Base-by-base conservation (phyloP, 2,888 invertebrate species). In the Xestia ashworthii region DNA sequence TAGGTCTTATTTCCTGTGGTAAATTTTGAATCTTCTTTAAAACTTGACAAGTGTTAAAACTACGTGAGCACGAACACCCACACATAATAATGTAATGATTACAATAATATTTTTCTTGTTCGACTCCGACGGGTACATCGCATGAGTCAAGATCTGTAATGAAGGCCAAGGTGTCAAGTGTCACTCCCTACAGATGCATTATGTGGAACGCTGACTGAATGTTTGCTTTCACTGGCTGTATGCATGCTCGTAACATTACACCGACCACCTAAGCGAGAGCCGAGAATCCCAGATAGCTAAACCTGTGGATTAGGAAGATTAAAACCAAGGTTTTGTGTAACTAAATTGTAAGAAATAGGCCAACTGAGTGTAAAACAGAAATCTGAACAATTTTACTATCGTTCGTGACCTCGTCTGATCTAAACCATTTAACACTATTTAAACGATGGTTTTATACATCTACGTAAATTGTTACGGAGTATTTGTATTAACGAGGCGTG, bases 151-250 rank as follows among this genome's bases (percentile, higher is more conserved):
- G 88, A 84, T 88, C 82, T 89, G 91, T 89, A 87, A 89, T 91
- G 93, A 94, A 94, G 93, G 93, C 91, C 93, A 92, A 91, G 93
- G 95, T 95, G 93, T 96, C 96, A 93, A 92, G 94, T 96, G 93
- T 94, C 95, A 89, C 87, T 91, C 91, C 91, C 90, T 91, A 93
- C 94, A 92, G 93, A 93, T 92, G 94, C 94, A 93, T 93, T 93
- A 94, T 93, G 93, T 94, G 93, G 92, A 94, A 94, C 95, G 95
- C 91, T 92, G 92, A 92, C 91, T 89, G 91, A 91, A 90, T 92
- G 94, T 95, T 94, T 94, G 96, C 96, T 96, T 96, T 96, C 96
- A 94, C 95, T 94, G 91, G 83, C 90, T 89, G 91, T 91, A 91
- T 93, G 93, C 93, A 94, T 92, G 93, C 92, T 91, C 90, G 96